Evolutionary conservation across 2,888 invertebrate genomes (phyloP), one percentile per base, ranked within the genome.

Genomic region (Pteria penguin): DNA sequence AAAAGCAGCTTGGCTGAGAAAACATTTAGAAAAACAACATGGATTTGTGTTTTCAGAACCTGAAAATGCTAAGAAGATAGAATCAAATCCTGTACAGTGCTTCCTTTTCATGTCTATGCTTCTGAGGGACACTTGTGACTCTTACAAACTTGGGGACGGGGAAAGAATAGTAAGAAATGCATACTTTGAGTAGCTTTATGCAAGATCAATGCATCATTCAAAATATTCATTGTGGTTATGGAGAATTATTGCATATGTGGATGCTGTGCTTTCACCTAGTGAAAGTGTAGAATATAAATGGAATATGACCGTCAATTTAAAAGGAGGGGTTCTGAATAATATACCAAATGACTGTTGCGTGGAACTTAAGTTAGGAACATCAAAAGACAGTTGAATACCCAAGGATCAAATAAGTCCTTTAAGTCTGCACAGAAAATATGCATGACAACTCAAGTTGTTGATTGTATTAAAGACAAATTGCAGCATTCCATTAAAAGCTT

Each of bases 281-380:
- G 36, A 70, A 62, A 26, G 55, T 1, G 62, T 71, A 31, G 75
- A 75, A 24, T 72, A 66, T 32, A 72, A 63, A 24, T 74, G 73
- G 73, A 74, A 74, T 32, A 63, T 60, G 61, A 70, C 63, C 8
- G 69, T 69, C 24, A 76, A 76, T 55, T 55, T 76, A 14, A 66
- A 72, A 55, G 67, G 71, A 8, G 72, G 72, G 14, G 52, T 67
- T 31, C 3, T 11, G 11, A 61, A 60, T n/a, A 72, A 72, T 22
- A 76, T 76, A 65, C 76, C 76, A 24, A 76, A 76, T 72, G 76
- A 76, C 36, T 70, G 65, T 27, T 63, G 31, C 0, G 69, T 76
- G 32, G 76, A 76, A 58, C 8, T 76, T 68, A 68, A 32, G 69
- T 76, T 1, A 61, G 61, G 57, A 72, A 72, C 45, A 72, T 72